Conservation (phyloP, 1,140 invertebrate species). For the Telenomus remus region DNA sequence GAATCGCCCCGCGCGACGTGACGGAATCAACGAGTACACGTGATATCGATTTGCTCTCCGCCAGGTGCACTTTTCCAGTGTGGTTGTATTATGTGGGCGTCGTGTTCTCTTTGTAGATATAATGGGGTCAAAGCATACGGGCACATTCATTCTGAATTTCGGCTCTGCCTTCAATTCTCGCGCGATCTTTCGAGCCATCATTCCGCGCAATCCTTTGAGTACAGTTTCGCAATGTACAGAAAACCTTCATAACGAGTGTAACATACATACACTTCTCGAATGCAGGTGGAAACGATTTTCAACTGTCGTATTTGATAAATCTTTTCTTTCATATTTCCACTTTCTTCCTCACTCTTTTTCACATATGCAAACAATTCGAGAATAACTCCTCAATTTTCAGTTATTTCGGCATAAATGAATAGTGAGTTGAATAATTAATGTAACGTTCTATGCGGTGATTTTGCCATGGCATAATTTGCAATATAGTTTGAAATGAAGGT, state of each 20-base stretch:
- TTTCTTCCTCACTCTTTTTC: no score
- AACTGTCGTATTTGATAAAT: no score
- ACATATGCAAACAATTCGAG: no score
- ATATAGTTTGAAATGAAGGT: slow-evolving; percentile 5
- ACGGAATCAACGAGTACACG: slow-evolving; percentile 26
- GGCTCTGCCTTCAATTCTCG: slow-evolving; percentile 8
- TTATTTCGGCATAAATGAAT: no score
- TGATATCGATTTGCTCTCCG: slow-evolving; percentile 41
- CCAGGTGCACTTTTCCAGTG: slow-evolving; percentile 47
- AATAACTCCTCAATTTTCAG: no score
- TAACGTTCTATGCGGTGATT: slow-evolving; percentile 40
- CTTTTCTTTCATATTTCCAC: no score
- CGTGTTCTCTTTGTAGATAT: slow-evolving; percentile 10
- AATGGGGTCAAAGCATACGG: slow-evolving; percentile 49
- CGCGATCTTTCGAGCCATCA: slow-evolving; percentile 7
- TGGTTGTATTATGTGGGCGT: slow-evolving; percentile 46
- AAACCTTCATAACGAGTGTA: neutral
- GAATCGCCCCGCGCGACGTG: slow-evolving; percentile 32
- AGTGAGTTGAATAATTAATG: slow-evolving; percentile 17
- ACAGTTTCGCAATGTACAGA: neutral
- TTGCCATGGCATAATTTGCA: slow-evolving; percentile 22
- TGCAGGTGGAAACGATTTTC: neutral
- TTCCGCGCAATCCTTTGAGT: slow-evolving; percentile 1
- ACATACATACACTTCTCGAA: neutral
- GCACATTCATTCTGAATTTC: slow-evolving; percentile 49